Percentiles rank a stretch among this genome's conserved stretches.
These are phyloP conservation scores for Melanchra persicariae DNA, from an alignment of 2,888 invertebrate genomes.

Conservation along the genomic window DNA sequence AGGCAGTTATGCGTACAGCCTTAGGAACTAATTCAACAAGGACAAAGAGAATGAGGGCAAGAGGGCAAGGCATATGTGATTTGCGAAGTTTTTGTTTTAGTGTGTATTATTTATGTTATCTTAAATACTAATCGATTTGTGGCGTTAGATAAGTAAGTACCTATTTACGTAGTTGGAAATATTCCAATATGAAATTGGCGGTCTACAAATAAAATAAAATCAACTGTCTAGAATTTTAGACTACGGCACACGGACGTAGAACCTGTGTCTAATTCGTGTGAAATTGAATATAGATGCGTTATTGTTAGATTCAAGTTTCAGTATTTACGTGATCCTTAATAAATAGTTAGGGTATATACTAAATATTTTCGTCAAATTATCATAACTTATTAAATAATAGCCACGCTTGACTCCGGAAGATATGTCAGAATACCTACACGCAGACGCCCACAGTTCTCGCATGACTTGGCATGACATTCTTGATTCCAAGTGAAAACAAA, in stretches of 20 bases:
- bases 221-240: not conserved
- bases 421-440: not conserved
- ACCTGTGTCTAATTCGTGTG: slow-evolving; percentile 1
- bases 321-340: not conserved
- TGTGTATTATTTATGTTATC: slow-evolving; percentile 7
- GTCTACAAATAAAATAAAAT: not conserved
- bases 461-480: not conserved
- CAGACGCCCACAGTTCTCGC: not conserved
- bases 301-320: slow-evolving; percentile 11
- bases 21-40: not conserved
- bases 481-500: not conserved
- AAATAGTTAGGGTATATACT: not conserved
- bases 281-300: not conserved
- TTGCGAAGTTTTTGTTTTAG: slow-evolving; percentile 8
- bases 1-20: not conserved
- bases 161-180: not conserved
- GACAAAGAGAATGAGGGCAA: not conserved
- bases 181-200: not conserved
- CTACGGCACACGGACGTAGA: not conserved
- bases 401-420: slow-evolving; percentile 1
- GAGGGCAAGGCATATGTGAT: not conserved
- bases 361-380: not conserved
- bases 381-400: slow-evolving; percentile 3
- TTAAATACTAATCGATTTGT: slow-evolving; percentile 2
- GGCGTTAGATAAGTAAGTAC: slow-evolving; percentile 18